These are phyloP conservation scores for Apus apus DNA, from an alignment of 2,113 vertebrate genomes.

Conservation along the genomic window DNA sequence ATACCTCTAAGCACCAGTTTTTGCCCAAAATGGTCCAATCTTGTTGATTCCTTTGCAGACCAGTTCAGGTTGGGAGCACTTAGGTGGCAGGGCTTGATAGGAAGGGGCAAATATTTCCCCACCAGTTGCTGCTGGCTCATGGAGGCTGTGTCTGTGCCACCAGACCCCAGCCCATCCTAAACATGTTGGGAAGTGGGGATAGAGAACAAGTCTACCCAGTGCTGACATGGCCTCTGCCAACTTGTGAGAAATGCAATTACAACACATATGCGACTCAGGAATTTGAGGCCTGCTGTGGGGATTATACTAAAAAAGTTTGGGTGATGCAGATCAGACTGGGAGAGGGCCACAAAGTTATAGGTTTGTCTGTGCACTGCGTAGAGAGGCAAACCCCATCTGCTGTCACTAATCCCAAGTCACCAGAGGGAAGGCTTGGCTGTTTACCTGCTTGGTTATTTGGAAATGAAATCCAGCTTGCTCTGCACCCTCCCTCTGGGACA, in stretches of 20 bases:
- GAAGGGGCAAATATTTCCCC: background rate
- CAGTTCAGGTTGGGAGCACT: background rate
- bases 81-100: background rate
- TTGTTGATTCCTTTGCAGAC: background rate
- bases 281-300: background rate
- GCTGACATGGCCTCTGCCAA: background rate
- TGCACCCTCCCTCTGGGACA: background rate
- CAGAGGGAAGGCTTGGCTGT: background rate
- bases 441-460: background rate
- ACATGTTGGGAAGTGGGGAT: background rate
- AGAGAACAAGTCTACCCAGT: background rate
- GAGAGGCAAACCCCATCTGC: background rate
- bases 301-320: background rate
- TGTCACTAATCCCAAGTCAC: background rate
- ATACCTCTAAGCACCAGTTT: background rate
- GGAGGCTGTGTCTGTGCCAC: background rate
- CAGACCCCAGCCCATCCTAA: background rate
- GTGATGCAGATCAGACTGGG: background rate
- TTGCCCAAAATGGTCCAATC: background rate
- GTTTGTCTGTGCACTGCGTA: background rate
- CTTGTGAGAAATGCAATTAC: background rate
- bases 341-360: background rate
- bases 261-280: fast-evolving
- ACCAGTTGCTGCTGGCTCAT: background rate
- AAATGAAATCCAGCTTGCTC: background rate